Evolutionary conservation across 2,113 vertebrate species (phyloP).

Genomic region (Bubo blakistoni): DNA sequence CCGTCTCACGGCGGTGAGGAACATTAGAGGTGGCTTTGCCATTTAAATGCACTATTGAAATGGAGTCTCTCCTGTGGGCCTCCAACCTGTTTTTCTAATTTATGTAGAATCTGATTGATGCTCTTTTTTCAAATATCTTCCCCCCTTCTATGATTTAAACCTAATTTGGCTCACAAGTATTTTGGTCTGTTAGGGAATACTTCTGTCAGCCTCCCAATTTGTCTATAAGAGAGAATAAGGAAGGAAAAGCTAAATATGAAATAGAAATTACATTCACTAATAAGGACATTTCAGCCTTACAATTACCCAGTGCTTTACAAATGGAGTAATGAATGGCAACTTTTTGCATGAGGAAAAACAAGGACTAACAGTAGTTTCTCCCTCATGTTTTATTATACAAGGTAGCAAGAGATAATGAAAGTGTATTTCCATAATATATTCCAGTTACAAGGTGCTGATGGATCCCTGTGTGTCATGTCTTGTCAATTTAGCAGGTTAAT

Average conservation of each 20-base stretch:
- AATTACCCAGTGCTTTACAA: neutral
- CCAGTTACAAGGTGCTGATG: neutral
- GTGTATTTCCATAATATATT: conserved; percentile 44
- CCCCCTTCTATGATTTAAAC: neutral
- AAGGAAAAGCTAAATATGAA: neutral
- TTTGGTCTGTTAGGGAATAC: neutral
- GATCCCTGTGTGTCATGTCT: conserved; percentile 2
- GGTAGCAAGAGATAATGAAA: conserved; percentile 1
- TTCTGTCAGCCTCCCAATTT: neutral
- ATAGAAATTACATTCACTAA: neutral
- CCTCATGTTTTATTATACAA: conserved; percentile 40
- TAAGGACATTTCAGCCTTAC: neutral
- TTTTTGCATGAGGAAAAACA: neutral
- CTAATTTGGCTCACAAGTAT: neutral
- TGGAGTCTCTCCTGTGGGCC: neutral
- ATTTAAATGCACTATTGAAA: neutral
- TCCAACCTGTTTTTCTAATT: neutral
- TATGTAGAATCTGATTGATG: neutral
- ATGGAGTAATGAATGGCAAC: neutral
- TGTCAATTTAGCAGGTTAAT: conserved; percentile 14
- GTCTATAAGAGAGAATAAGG: neutral
- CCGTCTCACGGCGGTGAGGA: neutral
- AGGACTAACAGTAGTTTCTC: conserved; percentile 9
- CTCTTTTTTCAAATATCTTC: neutral
- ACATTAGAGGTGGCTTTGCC: neutral